Base-by-base conservation (phyloP, 2,888 invertebrate genomes). In the Theretra japonica region DNA sequence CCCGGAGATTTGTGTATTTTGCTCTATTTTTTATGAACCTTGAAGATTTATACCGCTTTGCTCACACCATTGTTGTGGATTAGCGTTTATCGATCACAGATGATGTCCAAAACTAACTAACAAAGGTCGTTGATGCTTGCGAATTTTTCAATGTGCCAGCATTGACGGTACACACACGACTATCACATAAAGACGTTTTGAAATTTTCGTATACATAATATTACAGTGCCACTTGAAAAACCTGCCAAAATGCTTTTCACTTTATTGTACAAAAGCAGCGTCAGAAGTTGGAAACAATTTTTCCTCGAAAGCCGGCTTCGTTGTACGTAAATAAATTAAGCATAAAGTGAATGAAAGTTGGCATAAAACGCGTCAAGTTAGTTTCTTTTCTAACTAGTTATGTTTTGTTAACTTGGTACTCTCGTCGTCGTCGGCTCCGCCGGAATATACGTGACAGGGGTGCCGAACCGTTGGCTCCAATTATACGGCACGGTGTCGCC, bases 351-450 rank as follows among this genome's bases (percentile, higher is more conserved):
- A 57, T 56, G 70, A 53, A 65, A 71, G 33, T 65, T 65, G 65
- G 65, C 48, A 65, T 33, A 65, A 56, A 71, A 65, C 56, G 53
- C 62, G 65, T 71, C 70, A 71, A 65, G 53, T 70, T 53, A 33
- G 70, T 71, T 71, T 65, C 70, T 65, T 71, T 65, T 30, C 33
- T 23, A 71, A 71, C 70, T 71, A 71, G 70, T 65, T 71, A 71
- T 65, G 65, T 65, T 71, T 65, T 65, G 65, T 65, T 65, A 65
- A 65, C 70, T 71, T 71, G 62, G 33, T 56, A 71, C 70, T 71
- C 65, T 41, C 62, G 53, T 70, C 53, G 68, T 70, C 28, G 60
- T 17, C 30, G 48, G 70, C 60, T 70, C 70, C 56, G 62, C 17
- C 53, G 50, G 62, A 53, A 62, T 62, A 71, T 71, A 71, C 70